Evolutionary conservation across 2,113 vertebrate genomes (phyloP), one percentile per base, ranked within the genome.

Genomic region (Todiramphus chloris): DNA sequence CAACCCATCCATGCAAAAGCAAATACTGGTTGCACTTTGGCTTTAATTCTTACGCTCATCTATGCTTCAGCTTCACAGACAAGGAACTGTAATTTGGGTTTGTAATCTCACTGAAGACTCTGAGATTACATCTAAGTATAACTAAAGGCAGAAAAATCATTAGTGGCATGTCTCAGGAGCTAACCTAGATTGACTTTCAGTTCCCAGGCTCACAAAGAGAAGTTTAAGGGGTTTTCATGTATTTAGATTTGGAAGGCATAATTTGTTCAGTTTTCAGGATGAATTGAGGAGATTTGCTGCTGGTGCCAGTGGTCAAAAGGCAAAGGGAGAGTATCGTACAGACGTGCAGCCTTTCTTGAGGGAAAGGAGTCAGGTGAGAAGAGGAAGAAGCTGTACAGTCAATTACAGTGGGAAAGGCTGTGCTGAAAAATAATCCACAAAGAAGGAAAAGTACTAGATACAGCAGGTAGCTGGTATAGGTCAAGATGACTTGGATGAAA

Each of bases 171-270:
- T 70, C 44, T 88, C 39, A 28, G 70, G 30, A 90, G 28, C 35
- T 83, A 73, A 90, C 3, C 10, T 39, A 69, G 35, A 64, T 8
- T 48, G 53, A 64, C 43, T 82, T 82, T 44, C 30, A 37, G 20
- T 66, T 90, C 39, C 27, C 33, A 88, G 13, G 9, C 13, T 81
- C 68, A 63, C 4, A 43, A 1, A 46, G 8, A 68, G n/a, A 81
- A 72, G 4, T 19, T 75, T n/a, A 6, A 5, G 12, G 9, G 0
- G 30, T 83, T 43, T 30, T 11, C 13, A 24, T 31, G 11, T 4
- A 18, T 75, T 4, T 28, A 72, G 56, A 55, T 92, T 83, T 84
- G 37, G 16, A 86, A 78, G 16, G 35, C 30, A 39, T 2, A 56
- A 6, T 64, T 85, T 44, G 14, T 9, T 78, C 5, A 1, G 58